Evolutionary conservation across 2,113 vertebrate species (phyloP), one percentile per base, ranked within the genome.

Genomic region (Thunnus maccoyii): DNA sequence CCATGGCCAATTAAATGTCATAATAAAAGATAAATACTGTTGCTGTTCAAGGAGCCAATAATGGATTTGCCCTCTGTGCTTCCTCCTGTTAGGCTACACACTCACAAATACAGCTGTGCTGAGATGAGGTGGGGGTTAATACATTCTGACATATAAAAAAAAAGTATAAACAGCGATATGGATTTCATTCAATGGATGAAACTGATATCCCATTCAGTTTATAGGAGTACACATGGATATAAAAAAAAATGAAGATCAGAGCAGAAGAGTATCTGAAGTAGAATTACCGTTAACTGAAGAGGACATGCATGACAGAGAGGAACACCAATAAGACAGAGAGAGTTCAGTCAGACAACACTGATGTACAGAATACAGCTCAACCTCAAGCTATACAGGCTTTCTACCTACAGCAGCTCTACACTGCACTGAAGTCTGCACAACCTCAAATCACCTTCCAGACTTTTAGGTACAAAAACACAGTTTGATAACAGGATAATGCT

Each of bases 241-340:
- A 62, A 16, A 86, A 74, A 74, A 46, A 80, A 41, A 86, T 56
- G 36, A 41, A 41, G 54, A 72, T 60, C 56, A 7, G 73, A 87
- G 83, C 84, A 58, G 67, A 88, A 88, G 80, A 89, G 76, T 7
- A 84, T 92, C 81, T 86, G 76, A 88, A 92, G 84, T 80, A 88
- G 78, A 86, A 86, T 96, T 96, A 95, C 95, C 95, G 95, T 96
- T 95, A 92, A 95, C 95, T 95, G 95, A 84, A 93, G 95, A 89
- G 84, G 93, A 88, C 94, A 92, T 93, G 93, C 94, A 90, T 77
- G 90, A 90, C 72, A 91, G 87, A 92, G 90, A 90, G 79, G 88
- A 82, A 84, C 84, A 89, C 85, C 82, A 77, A 82, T 64, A 81
- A 70, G 67, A 91, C 86, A 91, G 82, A 90, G 82, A 92, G 80